A percentile compares a stretch with the other conserved stretches of the same genome.
phyloP scores from a whole-genome alignment of 2,797 vertebrate species.

The Netta rufina region DNA sequence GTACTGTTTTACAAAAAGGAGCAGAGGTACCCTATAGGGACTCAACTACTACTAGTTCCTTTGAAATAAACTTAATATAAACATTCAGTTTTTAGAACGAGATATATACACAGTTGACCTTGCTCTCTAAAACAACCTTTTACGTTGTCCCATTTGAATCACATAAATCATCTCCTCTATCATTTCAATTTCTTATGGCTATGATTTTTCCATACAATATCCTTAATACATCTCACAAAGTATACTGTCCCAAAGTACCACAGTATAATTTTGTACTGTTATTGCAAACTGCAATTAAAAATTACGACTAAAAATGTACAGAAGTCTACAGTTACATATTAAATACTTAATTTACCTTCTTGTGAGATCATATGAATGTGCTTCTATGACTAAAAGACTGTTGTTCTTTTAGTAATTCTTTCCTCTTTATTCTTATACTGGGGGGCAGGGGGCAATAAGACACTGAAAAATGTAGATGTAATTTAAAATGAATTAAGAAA shows the following conservation, averaged over 20 bases:
- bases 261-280: not conserved
- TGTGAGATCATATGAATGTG: not conserved
- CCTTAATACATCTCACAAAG: not conserved
- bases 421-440: not conserved
- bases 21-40: not conserved
- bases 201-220: not conserved
- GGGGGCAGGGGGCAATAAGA: not conserved
- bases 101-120: slow-evolving; percentile 11
- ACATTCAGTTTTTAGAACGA: not conserved
- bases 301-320: not conserved
- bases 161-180: not conserved
- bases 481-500: not conserved
- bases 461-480: not conserved
- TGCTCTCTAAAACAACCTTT: not conserved
- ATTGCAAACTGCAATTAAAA: not conserved
- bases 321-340: not conserved
- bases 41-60: not conserved
- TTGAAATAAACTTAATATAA: slow-evolving; percentile 1
- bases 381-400: not conserved
- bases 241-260: not conserved
- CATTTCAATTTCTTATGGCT: not conserved
- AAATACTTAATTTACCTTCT: not conserved
- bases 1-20: not conserved
- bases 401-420: not conserved
- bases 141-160: not conserved